Conservation (phyloP, 92 coral and sea anemone species). For the Parazoanthus atlanticus region DNA sequence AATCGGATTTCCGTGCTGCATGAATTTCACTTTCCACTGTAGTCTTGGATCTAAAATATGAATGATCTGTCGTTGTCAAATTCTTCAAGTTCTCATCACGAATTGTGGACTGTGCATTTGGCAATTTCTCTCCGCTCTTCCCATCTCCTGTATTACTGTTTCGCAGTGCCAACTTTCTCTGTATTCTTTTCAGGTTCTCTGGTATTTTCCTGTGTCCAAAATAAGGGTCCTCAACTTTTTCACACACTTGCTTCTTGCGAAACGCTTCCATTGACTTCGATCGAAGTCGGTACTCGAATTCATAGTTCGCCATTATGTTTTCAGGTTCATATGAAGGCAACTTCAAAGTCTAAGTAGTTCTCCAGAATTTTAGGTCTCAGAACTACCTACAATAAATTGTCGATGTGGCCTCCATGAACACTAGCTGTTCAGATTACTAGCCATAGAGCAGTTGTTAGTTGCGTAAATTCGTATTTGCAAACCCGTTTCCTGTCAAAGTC, state of each 20-base stretch:
- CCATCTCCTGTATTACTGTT: background rate
- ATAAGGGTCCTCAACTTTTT: slow-evolving; percentile 72
- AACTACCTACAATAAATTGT: background rate
- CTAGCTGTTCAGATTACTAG: background rate
- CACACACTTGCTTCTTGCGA: slow-evolving; percentile 67
- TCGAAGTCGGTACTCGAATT: background rate
- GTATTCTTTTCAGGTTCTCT: slow-evolving; percentile 68
- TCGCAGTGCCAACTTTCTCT: slow-evolving; percentile 50
- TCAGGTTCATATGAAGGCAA: background rate
- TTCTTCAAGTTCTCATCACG: background rate
- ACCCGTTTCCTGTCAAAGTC: background rate
- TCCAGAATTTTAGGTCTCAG: background rate
- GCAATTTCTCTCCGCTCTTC: background rate
- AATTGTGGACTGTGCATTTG: background rate
- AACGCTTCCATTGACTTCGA: slow-evolving; percentile 44
- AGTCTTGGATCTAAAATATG: background rate
- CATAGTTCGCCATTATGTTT: slow-evolving; percentile 1
- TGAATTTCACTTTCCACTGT: background rate
- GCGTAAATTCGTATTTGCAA: background rate
- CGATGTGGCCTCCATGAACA: background rate
- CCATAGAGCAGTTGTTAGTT: no score
- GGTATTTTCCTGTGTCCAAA: slow-evolving; percentile 79
- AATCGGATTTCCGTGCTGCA: background rate
- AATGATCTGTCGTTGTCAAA: background rate
- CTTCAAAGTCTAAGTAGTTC: background rate